Conservation (phyloP, 2,888 invertebrate species). For the Apotomis capreana region DNA sequence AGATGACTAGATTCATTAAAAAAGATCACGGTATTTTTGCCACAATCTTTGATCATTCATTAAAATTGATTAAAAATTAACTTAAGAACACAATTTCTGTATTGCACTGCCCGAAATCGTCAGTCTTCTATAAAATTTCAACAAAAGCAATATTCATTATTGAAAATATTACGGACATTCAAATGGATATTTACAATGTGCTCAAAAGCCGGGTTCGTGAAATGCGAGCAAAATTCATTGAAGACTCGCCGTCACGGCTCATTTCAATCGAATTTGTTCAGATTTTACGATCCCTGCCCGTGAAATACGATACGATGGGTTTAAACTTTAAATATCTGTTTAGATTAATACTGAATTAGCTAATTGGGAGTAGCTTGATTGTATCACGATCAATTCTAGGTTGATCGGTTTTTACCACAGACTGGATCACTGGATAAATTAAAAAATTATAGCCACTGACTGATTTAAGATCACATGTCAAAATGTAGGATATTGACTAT, state of each 20-base stretch:
- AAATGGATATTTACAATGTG: conserved; percentile 47
- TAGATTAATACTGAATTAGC: neutral
- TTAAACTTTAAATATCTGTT: neutral
- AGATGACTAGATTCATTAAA: conserved; percentile 45
- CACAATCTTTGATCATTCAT: conserved; percentile 37
- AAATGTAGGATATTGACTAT: conserved; percentile 2
- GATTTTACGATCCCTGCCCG: too few species aligned
- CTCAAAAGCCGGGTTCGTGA: neutral
- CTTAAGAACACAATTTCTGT: conserved; percentile 45
- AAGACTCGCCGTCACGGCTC: too few species aligned
- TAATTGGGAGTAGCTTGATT: neutral
- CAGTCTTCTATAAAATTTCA: conserved; percentile 65
- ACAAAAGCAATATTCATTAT: conserved; percentile 26
- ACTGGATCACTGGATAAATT: neutral
- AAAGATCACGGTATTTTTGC: conserved; percentile 40
- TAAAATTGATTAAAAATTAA: conserved; percentile 43
- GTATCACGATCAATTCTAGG: neutral
- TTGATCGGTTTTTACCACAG: neutral
- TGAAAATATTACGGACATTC: conserved; percentile 40
- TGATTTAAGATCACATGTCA: conserved; percentile 1
- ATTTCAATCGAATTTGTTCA: too few species aligned
- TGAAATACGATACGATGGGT: conserved; percentile 10
- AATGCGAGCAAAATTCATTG: too few species aligned
- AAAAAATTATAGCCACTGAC: neutral
- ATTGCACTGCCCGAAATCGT: conserved; percentile 78